Percentiles rank a stretch among this genome's conserved stretches.
Conservation (phyloP, 2,113 vertebrate genomes). For the Campylorhamphus procurvoides region DNA sequence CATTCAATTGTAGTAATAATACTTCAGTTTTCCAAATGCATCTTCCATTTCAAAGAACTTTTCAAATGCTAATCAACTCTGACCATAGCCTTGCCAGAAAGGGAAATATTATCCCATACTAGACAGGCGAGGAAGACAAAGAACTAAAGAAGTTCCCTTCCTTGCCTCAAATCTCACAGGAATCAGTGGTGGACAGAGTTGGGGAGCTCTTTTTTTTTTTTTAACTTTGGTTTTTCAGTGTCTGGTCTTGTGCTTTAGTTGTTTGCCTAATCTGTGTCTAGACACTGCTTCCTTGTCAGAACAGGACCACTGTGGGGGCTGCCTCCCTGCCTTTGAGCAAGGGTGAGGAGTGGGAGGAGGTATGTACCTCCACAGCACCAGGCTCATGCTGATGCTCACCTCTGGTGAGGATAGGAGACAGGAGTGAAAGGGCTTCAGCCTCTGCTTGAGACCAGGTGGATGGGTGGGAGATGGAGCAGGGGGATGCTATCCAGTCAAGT, state of each 20-base stretch:
- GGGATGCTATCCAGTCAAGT: not conserved
- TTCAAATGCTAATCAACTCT: conserved; percentile 45
- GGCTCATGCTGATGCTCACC: accelerated
- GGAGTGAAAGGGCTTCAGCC: not conserved
- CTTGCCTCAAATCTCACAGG: not conserved
- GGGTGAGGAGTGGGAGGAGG: not conserved
- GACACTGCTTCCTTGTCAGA: not conserved
- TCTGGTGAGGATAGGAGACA: accelerated
- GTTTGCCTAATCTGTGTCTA: conserved; percentile 22
- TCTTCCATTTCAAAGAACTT: conserved; percentile 57
- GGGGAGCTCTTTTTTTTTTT: not conserved
- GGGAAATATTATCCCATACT: conserved; percentile 35
- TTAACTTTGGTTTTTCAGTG: not conserved
- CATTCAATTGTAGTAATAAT: not conserved
- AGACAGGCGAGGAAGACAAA: conserved; percentile 14
- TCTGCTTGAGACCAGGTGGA: too few species aligned
- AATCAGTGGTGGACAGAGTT: not conserved
- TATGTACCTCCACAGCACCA: not conserved
- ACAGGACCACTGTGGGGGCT: not conserved
- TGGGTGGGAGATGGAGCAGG: not conserved
- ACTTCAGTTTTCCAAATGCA: conserved; percentile 28
- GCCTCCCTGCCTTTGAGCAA: not conserved
- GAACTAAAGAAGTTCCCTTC: not conserved
- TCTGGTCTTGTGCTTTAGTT: not conserved
- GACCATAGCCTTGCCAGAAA: not conserved